A percentile compares a stretch with the other conserved stretches of the same genome.
phyloP scores from a whole-genome alignment of 2,113 vertebrate genomes.

The Toxotes chatareus region DNA sequence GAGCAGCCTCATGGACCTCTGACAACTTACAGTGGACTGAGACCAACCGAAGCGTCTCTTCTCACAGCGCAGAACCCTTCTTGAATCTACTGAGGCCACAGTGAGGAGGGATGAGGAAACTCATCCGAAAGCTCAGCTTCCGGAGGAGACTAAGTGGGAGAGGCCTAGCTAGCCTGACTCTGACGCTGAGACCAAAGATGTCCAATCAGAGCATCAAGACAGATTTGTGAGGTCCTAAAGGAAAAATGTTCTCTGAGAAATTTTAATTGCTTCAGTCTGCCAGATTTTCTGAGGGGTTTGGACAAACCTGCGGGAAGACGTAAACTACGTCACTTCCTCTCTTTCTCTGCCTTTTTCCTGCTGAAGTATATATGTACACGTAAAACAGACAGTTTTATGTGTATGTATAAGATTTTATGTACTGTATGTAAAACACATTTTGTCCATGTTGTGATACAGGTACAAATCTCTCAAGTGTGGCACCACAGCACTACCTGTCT shows the following conservation, averaged over 20 bases:
- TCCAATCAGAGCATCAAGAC: conserved; percentile 52
- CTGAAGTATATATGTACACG: conserved; percentile 67
- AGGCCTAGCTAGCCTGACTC: conserved; percentile 24
- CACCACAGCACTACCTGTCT: conserved; percentile 53
- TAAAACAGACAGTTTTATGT: conserved; percentile 72
- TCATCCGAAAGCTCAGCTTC: conserved; percentile 28
- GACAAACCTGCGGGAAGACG: conserved; percentile 61
- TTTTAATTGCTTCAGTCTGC: conserved; percentile 27
- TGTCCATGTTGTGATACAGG: conserved; percentile 53
- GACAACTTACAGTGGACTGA: conserved; percentile 31
- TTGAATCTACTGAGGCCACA: conserved; percentile 25
- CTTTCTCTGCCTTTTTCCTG: conserved; percentile 60
- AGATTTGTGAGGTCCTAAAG: not conserved
- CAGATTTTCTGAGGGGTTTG: conserved; percentile 12
- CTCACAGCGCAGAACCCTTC: conserved; percentile 29
- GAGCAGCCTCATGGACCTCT: conserved; percentile 57
- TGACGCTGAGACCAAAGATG: conserved; percentile 82
- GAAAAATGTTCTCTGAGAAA: conserved; percentile 15
- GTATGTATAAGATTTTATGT: conserved; percentile 59
- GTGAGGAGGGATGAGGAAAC: not conserved
- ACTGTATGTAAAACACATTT: conserved; percentile 50
- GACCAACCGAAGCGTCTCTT: not conserved
- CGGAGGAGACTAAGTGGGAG: conserved; percentile 10
- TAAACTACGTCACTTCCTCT: conserved; percentile 35
- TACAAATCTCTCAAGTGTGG: conserved; percentile 51